phyloP scores from a whole-genome alignment of 1,140 invertebrate genomes.

The Danaus plexippus region DNA sequence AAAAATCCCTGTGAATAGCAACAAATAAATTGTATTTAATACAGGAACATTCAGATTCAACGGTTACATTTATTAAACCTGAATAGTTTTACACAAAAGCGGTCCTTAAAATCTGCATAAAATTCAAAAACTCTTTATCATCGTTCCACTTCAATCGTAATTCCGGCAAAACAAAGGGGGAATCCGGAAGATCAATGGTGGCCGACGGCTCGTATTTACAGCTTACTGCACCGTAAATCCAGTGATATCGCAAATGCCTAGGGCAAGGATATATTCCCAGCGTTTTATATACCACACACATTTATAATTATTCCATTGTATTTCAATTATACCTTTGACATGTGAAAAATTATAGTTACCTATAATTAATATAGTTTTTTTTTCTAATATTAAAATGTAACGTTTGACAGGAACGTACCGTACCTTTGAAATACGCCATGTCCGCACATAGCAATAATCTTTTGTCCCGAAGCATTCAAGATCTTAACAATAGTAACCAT shows the following conservation, averaged over 20 bases:
- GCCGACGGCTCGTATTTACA: conserved; percentile 53
- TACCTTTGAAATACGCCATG: too few species aligned
- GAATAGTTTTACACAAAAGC: conserved; percentile 19
- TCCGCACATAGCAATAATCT: too few species aligned
- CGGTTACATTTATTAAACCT: conserved; percentile 11
- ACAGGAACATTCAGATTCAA: conserved; percentile 1
- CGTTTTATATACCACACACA: conserved; percentile 4
- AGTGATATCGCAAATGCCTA: conserved; percentile 43
- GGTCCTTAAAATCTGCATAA: conserved; percentile 21
- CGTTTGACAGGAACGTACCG: too few species aligned
- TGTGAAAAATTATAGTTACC: too few species aligned
- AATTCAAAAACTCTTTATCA: conserved; percentile 31
- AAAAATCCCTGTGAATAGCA: not conserved
- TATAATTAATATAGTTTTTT: too few species aligned
- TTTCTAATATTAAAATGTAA: too few species aligned
- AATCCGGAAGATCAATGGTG: conserved; percentile 45
- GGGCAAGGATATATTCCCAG: conserved; percentile 24
- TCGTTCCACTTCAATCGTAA: conserved; percentile 37
- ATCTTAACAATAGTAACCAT: conserved; percentile 14
- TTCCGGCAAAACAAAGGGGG: conserved; percentile 46
- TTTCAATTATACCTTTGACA: too few species aligned
- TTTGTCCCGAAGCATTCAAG: conserved; percentile 1
- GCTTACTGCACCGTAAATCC: conserved; percentile 57
- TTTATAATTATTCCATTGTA: too few species aligned
- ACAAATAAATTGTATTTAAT: conserved; percentile 1